Percentiles rank a stretch among this genome's conserved stretches.
Conservation (phyloP, 2,888 invertebrate genomes). For the Archips xylosteana region DNA sequence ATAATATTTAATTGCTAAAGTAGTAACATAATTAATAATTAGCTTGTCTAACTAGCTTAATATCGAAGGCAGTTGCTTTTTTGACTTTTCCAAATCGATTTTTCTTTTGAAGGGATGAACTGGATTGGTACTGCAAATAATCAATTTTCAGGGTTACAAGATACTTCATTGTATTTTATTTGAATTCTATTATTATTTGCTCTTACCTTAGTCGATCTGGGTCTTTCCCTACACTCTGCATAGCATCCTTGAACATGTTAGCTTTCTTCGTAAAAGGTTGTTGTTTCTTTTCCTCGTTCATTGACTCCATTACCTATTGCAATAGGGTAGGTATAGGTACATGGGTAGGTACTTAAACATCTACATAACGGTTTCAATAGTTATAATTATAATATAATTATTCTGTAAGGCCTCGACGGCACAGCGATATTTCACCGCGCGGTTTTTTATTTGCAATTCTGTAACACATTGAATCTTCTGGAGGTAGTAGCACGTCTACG, state of each 20-base stretch:
- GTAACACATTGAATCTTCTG: no score
- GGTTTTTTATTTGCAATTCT: no score
- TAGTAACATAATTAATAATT: no score
- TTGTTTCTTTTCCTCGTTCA: constrained; percentile 62
- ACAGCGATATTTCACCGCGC: no score
- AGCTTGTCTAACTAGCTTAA: constrained; percentile 24
- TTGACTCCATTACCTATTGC: constrained; percentile 64
- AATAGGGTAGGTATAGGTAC: neutral
- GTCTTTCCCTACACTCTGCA: constrained; percentile 61
- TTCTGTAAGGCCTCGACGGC: no score
- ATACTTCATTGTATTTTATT: no score
- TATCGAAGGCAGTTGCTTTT: constrained; percentile 57
- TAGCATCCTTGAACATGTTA: constrained; percentile 68
- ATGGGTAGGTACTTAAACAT: neutral
- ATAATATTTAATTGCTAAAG: neutral
- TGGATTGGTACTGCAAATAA: constrained; percentile 70
- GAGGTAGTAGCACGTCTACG: no score
- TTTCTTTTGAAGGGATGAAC: constrained; percentile 73
- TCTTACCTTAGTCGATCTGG: constrained; percentile 61
- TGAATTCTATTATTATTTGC: neutral
- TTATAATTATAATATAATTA: no score
- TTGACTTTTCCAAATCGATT: constrained; percentile 54
- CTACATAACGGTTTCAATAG: no score
- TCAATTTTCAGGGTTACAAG: constrained; percentile 8
- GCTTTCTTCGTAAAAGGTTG: constrained; percentile 70